Conservation (phyloP, 2,113 vertebrate genomes). For the Ariopsis seemanni region DNA sequence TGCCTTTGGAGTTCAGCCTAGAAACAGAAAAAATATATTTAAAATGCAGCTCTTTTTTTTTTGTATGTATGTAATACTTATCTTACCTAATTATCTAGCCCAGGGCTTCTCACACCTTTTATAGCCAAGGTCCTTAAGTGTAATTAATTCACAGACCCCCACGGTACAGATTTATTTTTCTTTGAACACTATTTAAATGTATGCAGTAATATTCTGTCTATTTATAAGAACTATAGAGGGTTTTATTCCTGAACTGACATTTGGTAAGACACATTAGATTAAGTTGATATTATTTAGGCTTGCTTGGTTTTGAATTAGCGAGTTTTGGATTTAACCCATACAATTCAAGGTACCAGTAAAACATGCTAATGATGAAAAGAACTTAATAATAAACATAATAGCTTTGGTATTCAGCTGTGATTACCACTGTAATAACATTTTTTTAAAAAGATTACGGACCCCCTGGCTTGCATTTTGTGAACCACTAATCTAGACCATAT, state of each 20-base stretch:
- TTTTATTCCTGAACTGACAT: background rate
- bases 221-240: background rate
- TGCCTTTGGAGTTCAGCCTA: background rate
- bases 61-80: background rate
- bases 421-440: background rate
- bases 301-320: background rate
- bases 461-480: background rate
- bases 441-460: background rate
- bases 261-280: background rate
- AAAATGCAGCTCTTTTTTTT: background rate
- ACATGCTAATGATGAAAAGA: background rate
- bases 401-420: background rate
- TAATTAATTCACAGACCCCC: background rate
- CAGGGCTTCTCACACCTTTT: background rate
- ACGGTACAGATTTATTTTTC: background rate
- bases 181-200: background rate
- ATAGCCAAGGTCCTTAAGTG: background rate
- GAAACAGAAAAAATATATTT: background rate
- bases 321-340: background rate
- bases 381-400: background rate
- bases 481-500: background rate
- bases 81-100: background rate
- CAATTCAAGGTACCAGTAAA: background rate
- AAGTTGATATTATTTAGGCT: background rate
- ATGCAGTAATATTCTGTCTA: background rate